Conservation (phyloP, 2,888 invertebrate species). For the Spisula solida region DNA sequence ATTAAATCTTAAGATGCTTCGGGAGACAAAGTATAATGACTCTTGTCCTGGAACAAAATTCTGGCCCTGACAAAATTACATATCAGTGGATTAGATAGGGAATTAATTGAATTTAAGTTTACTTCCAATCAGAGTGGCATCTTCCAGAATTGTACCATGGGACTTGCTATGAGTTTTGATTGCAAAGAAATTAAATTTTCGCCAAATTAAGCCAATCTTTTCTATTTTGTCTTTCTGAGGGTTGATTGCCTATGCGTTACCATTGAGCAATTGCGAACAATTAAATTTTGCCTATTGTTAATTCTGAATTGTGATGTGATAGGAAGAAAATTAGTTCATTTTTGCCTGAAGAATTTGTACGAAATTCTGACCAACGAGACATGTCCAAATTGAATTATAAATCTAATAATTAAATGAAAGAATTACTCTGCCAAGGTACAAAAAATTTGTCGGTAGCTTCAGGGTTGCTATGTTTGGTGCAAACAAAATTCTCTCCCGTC, state of each 20-base stretch:
- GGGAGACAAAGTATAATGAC: conserved; percentile 33
- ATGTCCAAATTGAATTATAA: conserved; percentile 24
- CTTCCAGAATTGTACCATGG: conserved; percentile 53
- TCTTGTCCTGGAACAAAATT: conserved; percentile 43
- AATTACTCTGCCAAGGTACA: not conserved
- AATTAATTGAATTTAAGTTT: conserved; percentile 70
- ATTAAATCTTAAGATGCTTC: conserved; percentile 30
- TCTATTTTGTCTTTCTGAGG: conserved; percentile 57
- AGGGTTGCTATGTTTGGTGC: not conserved
- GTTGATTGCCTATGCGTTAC: conserved; percentile 61
- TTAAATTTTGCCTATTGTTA: conserved; percentile 66
- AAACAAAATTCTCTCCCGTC: no score
- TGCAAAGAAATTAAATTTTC: conserved; percentile 67
- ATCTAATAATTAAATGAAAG: not conserved
- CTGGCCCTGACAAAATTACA: conserved; percentile 59
- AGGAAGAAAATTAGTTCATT: conserved; percentile 44
- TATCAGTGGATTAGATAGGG: conserved; percentile 62
- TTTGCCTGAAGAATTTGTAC: conserved; percentile 23
- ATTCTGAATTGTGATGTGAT: conserved; percentile 44
- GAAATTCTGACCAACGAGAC: conserved; percentile 36
- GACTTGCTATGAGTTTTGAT: conserved; percentile 71
- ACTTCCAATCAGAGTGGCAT: conserved; percentile 58
- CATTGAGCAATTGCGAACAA: conserved; percentile 54
- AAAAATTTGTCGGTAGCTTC: not conserved
- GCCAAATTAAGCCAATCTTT: conserved; percentile 59